Conservation (phyloP, 2,888 invertebrate species). For the Polylopha cassiicola region DNA sequence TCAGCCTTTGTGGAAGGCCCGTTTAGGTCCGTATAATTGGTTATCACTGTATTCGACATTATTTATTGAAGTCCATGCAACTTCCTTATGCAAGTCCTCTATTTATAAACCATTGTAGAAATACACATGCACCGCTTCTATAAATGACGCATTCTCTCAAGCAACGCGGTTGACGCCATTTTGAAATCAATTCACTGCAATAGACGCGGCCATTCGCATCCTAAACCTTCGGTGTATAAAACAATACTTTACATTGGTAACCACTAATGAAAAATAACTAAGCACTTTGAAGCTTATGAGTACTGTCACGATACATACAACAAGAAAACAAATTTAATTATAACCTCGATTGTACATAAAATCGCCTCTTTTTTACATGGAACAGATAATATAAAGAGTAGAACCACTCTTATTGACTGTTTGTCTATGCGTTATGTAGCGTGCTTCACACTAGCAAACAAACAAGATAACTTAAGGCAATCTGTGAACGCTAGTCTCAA, state of each 20-base stretch:
- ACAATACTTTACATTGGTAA: background rate
- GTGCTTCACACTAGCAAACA: background rate
- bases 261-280: conserved; percentile 6
- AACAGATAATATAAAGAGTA: conserved; percentile 9
- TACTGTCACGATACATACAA: conserved; percentile 17
- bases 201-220: conserved; percentile 3
- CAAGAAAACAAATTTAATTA: conserved; percentile 21
- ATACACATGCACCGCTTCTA: conserved; percentile 62
- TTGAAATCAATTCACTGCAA: conserved; percentile 45
- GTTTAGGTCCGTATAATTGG: conserved; percentile 73
- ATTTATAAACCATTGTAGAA: conserved; percentile 60
- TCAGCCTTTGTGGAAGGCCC: conserved; percentile 76
- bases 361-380: conserved; percentile 12
- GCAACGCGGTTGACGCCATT: conserved; percentile 68
- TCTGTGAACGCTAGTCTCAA: too few species aligned
- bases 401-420: background rate
- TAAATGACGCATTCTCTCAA: conserved; percentile 57
- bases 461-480: too few species aligned
- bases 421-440: conserved; percentile 4
- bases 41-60: conserved; percentile 76
- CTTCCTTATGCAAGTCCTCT: conserved; percentile 55
- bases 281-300: conserved; percentile 5
- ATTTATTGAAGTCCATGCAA: conserved; percentile 53
- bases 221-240: background rate
- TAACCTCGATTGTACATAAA: conserved; percentile 13